Conservation (phyloP, 2,113 vertebrate genomes). For the Eurypyga helias region DNA sequence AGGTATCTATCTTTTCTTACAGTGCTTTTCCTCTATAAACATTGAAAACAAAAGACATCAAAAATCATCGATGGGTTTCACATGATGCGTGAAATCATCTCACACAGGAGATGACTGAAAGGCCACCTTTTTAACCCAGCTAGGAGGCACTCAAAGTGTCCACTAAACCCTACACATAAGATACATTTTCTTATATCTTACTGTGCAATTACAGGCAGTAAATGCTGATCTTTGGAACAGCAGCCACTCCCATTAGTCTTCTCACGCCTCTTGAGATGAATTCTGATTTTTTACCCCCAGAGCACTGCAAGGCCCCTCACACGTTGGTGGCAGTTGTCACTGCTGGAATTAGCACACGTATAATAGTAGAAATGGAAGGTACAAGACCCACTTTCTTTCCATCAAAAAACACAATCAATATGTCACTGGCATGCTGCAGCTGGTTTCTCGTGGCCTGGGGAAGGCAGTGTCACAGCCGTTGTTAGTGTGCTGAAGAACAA, state of each 20-base stretch:
- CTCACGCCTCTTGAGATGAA: not conserved
- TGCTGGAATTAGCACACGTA: accelerated
- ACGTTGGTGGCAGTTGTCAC: accelerated
- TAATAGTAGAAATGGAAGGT: not conserved
- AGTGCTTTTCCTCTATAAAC: not conserved
- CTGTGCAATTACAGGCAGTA: not conserved
- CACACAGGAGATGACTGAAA: not conserved
- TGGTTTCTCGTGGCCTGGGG: not conserved
- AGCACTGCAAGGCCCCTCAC: not conserved
- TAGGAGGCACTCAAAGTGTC: not conserved
- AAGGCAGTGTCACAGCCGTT: not conserved
- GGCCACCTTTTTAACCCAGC: not conserved
- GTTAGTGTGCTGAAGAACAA: not conserved
- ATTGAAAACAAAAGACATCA: not conserved
- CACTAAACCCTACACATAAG: not conserved
- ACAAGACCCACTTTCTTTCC: not conserved
- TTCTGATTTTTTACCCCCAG: not conserved
- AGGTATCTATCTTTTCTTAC: not conserved
- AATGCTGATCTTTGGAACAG: not conserved
- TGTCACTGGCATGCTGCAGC: not conserved
- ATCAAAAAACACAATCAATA: not conserved
- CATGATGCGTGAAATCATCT: not conserved
- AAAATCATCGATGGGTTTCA: not conserved
- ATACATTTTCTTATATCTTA: accelerated
- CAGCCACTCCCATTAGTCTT: not conserved